A percentile compares a stretch with the other conserved stretches of the same genome.
phyloP scores from a whole-genome alignment of 2,888 invertebrate species.

The Exocentrus adspersus region DNA sequence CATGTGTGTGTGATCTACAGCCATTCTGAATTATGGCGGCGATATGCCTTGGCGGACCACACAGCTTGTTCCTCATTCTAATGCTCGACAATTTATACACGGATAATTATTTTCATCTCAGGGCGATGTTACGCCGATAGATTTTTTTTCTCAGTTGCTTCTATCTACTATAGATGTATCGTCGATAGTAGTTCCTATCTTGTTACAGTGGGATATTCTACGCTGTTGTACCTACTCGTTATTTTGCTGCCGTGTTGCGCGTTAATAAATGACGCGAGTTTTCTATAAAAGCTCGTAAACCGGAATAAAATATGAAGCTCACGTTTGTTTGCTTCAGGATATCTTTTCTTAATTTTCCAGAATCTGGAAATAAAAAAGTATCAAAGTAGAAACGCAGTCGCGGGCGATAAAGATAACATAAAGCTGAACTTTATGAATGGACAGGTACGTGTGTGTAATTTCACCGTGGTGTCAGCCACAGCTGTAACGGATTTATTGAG shows the following conservation, averaged over 20 bases:
- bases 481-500: conserved; percentile 47
- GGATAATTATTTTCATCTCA: conserved; percentile 21
- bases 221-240: too few relatives aligned
- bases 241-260: too few relatives aligned
- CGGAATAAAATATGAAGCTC: too few relatives aligned
- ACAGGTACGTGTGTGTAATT: conserved; percentile 37
- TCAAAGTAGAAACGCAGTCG: too few relatives aligned
- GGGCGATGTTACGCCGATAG: conserved; percentile 15
- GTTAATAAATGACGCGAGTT: too few relatives aligned
- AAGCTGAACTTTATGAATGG: too few relatives aligned
- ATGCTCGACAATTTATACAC: conserved; percentile 20
- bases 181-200: not conserved
- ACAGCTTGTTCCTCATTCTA: conserved; percentile 30
- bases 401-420: too few relatives aligned
- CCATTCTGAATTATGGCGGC: conserved; percentile 23
- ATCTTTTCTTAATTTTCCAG: too few relatives aligned
- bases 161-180: not conserved
- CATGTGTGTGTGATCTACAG: conserved; percentile 25
- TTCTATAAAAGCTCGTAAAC: too few relatives aligned
- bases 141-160: conserved; percentile 11
- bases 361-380: too few relatives aligned
- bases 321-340: too few relatives aligned
- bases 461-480: conserved; percentile 42
- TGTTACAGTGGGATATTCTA: not conserved
- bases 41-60: conserved; percentile 27